These are phyloP conservation scores for Rhynchophorus ferrugineus DNA, from an alignment of 1,140 invertebrate species.

Conservation along the genomic window DNA sequence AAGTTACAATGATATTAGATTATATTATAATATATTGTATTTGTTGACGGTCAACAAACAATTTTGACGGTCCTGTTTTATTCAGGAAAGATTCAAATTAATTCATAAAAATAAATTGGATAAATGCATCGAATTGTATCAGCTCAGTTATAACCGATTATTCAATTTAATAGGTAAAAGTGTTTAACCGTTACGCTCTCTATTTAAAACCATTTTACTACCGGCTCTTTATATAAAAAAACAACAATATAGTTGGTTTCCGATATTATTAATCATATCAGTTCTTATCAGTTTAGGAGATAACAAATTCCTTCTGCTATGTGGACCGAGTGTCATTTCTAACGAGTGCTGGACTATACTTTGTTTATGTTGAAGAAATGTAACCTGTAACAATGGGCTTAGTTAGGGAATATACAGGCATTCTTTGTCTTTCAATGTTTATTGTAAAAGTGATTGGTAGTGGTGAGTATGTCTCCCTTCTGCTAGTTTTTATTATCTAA, in stretches of 20 bases:
- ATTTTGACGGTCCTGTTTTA: constrained; percentile 1
- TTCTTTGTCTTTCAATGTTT: constrained; percentile 13
- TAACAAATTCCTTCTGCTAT: constrained; percentile 1
- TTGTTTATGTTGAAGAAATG: constrained; percentile 10
- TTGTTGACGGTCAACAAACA: no score
- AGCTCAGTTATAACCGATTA: constrained; percentile 19
- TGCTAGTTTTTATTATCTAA: neutral
- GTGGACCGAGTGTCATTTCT: neutral
- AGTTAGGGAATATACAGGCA: constrained; percentile 5
- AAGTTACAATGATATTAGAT: no score
- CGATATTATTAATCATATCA: constrained; percentile 8
- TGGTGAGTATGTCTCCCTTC: constrained; percentile 8
- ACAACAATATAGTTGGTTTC: constrained; percentile 5
- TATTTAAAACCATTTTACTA: constrained; percentile 5
- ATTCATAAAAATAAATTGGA: constrained; percentile 33
- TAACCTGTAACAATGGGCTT: constrained; percentile 14
- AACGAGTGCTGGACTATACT: neutral
- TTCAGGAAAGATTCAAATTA: constrained; percentile 24
- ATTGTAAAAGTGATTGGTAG: constrained; percentile 10
- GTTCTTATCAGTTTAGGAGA: constrained; percentile 11
- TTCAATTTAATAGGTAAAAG: constrained; percentile 23
- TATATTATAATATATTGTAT: no score
- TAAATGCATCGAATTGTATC: constrained; percentile 26
- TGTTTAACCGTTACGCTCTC: constrained; percentile 3
- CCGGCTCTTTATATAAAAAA: constrained; percentile 1